Percentiles rank a stretch among this genome's conserved stretches.
phyloP scores from a whole-genome alignment of 1,140 invertebrate genomes.

The Aphelenchoides fujianensis region DNA sequence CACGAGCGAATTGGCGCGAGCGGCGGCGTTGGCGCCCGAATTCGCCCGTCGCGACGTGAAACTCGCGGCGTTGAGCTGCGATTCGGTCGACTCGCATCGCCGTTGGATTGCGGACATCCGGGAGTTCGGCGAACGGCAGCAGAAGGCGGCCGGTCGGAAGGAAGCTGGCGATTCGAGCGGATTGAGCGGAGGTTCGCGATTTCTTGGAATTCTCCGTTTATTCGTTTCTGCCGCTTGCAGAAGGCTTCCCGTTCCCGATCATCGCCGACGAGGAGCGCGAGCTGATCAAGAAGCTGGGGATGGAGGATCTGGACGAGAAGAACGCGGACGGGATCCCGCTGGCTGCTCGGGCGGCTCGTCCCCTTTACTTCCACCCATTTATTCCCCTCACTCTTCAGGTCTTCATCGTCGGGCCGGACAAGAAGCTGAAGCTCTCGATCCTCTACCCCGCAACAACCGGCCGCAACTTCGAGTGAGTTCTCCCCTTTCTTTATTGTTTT shows the following conservation, averaged over 20 bases:
- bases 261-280: slow-evolving; percentile 77
- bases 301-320: slow-evolving; percentile 83
- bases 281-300: slow-evolving; percentile 76
- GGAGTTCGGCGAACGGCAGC: neutral
- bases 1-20: slow-evolving; percentile 80
- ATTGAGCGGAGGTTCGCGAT: no score
- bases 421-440: slow-evolving; percentile 80
- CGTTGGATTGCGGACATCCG: slow-evolving; percentile 48
- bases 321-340: slow-evolving; percentile 74
- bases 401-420: slow-evolving; percentile 82
- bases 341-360: slow-evolving; percentile 73
- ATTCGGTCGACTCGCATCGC: slow-evolving; percentile 76
- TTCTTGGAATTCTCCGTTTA: no score
- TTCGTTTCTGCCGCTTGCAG: slow-evolving; percentile 56
- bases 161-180: no score
- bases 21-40: slow-evolving; percentile 73
- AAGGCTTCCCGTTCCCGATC: slow-evolving; percentile 79
- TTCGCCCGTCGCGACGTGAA: slow-evolving; percentile 82
- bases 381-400: slow-evolving; percentile 65
- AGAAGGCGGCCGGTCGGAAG: no score
- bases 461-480: slow-evolving; percentile 84
- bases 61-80: slow-evolving; percentile 85
- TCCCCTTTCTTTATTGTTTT: no score
- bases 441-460: slow-evolving; percentile 85
- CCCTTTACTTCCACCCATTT: slow-evolving; percentile 31